Percentiles rank a stretch among this genome's conserved stretches.
These are phyloP conservation scores for Mactra quadrangularis DNA, from an alignment of 1,140 invertebrate genomes.

Conservation along the genomic window DNA sequence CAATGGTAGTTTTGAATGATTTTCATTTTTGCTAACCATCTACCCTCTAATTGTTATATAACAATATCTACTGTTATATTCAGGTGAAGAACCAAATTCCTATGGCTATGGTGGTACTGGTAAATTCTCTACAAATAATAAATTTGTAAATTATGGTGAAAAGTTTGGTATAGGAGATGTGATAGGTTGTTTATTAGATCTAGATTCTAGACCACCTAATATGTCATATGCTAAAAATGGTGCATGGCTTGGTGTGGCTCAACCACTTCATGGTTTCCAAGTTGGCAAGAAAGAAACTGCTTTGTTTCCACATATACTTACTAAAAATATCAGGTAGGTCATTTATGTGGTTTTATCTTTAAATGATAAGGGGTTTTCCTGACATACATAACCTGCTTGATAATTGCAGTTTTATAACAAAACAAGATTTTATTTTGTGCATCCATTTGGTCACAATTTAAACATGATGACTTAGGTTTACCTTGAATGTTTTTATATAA, in stretches of 20 bases:
- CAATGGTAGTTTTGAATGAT: no score
- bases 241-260: slow-evolving; percentile 88
- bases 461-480: no score
- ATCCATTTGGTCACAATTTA: no score
- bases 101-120: slow-evolving; percentile 94
- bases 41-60: no score
- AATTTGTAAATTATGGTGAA: slow-evolving; percentile 92
- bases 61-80: slow-evolving; percentile 8
- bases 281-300: slow-evolving; percentile 85
- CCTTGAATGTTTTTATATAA: no score
- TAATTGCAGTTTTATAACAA: no score
- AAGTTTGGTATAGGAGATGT: slow-evolving; percentile 90
- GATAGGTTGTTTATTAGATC: slow-evolving; percentile 89
- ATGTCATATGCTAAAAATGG: slow-evolving; percentile 95
- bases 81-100: slow-evolving; percentile 90
- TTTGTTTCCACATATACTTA: slow-evolving; percentile 94
- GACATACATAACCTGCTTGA: no score
- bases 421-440: no score
- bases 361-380: no score
- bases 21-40: no score
- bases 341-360: slow-evolving; percentile 3
- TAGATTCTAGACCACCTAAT: slow-evolving; percentile 85
- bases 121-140: slow-evolving; percentile 89
- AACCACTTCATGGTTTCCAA: slow-evolving; percentile 83
- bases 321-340: slow-evolving; percentile 93